Conservation (phyloP, 1,140 invertebrate species). For the Drosophila truncata region DNA sequence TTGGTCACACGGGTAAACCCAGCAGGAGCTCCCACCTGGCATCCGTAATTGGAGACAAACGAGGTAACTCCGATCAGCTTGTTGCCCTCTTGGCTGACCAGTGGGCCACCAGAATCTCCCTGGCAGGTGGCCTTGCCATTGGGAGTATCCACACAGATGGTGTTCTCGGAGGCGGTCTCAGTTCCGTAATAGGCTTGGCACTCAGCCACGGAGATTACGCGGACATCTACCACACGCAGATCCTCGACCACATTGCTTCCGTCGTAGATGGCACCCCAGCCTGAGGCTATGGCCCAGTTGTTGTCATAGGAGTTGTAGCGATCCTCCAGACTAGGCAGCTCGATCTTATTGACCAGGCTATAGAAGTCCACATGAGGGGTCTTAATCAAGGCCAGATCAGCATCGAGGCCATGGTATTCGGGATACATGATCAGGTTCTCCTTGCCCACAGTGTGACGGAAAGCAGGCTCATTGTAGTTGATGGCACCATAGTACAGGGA, state of each 20-base stretch:
- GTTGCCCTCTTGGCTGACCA: conserved; percentile 46
- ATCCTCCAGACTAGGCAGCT: conserved; percentile 53
- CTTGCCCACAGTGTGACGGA: conserved; percentile 38
- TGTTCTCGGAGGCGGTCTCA: conserved; percentile 42
- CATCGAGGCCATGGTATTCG: conserved; percentile 11
- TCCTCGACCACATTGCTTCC: conserved; percentile 51
- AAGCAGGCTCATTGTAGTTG: conserved; percentile 52
- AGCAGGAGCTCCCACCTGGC: conserved; percentile 86
- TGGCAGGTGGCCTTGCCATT: conserved; percentile 61
- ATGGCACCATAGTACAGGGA: conserved; percentile 68
- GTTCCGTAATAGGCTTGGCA: conserved; percentile 48
- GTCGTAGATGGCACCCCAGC: conserved; percentile 62
- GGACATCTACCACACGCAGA: conserved; percentile 28
- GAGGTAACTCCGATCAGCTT: conserved; percentile 86
- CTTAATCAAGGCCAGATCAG: conserved; percentile 54
- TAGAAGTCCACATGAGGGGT: conserved; percentile 58
- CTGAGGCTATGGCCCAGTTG: conserved; percentile 49
- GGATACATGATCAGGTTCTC: conserved; percentile 50
- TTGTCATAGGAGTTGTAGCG: conserved; percentile 48
- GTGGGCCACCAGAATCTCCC: conserved; percentile 65
- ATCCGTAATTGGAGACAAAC: conserved; percentile 86
- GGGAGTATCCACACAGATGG: conserved; percentile 52
- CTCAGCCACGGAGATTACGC: conserved; percentile 31
- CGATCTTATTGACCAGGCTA: conserved; percentile 52
- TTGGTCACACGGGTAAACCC: conserved; percentile 87